phyloP scores from a whole-genome alignment of 2,113 vertebrate genomes.

The Poecilia latipinna region DNA sequence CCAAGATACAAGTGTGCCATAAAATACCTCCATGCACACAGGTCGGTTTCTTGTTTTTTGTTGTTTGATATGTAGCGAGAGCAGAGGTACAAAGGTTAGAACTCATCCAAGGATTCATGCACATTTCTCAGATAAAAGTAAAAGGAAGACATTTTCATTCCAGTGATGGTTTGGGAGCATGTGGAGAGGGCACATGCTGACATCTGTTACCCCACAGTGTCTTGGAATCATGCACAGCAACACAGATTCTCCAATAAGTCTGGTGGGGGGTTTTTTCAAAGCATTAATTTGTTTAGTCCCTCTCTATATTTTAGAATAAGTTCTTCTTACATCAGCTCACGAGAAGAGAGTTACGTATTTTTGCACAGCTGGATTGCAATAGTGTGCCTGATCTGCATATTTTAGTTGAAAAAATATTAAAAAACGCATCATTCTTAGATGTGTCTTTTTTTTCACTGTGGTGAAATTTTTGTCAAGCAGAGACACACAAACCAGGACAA shows the following conservation, averaged over 20 bases:
- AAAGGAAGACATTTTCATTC: constrained; percentile 9
- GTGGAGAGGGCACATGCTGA: not conserved
- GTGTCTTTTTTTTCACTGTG: not conserved
- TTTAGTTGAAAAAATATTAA: not conserved
- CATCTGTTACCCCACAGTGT: constrained; percentile 23
- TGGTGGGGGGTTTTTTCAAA: not conserved
- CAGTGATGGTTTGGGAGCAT: constrained; percentile 9
- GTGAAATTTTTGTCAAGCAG: not conserved
- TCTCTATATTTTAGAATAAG: not conserved
- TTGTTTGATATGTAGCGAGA: not conserved
- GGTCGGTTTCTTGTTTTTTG: not conserved
- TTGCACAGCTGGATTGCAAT: not conserved
- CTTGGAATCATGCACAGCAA: not conserved
- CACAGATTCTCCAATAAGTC: not conserved
- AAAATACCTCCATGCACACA: not conserved
- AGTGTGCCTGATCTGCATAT: constrained; percentile 7
- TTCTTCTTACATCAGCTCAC: constrained; percentile 11
- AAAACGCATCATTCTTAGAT: not conserved
- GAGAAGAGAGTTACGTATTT: constrained; percentile 8
- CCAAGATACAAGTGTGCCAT: no score
- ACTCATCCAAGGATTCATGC: not conserved
- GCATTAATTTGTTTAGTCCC: not conserved
- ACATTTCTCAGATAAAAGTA: not conserved
- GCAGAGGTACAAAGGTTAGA: constrained; percentile 12
- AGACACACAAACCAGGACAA: not conserved